Percentiles rank a stretch among this genome's conserved stretches.
Conservation (phyloP, 1,140 invertebrate genomes). For the Wasmannia auropunctata region DNA sequence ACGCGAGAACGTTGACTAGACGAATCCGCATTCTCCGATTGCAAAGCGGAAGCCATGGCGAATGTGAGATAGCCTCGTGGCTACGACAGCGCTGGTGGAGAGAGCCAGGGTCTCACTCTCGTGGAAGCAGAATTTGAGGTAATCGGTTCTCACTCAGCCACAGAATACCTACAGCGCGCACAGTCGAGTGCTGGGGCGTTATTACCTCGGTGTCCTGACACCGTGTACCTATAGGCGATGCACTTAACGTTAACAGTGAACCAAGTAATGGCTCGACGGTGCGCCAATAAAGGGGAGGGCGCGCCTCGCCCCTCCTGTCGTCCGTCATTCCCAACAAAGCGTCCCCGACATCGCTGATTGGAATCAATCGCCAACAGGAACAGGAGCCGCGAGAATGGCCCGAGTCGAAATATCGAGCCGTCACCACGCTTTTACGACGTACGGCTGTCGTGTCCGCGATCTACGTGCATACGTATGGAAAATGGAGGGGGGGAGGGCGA, state of each 20-base stretch:
- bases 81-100: conserved; percentile 19
- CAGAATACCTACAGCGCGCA: conserved; percentile 46
- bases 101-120: conserved; percentile 17
- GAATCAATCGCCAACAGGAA: conserved; percentile 64
- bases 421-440: conserved; percentile 60
- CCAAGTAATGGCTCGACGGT: conserved; percentile 60
- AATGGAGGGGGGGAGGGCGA: no score
- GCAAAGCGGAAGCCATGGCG: conserved; percentile 35
- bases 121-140: conserved; percentile 36
- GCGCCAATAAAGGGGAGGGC: conserved; percentile 14
- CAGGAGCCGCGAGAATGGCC: conserved; percentile 10
- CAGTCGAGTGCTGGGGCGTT: conserved; percentile 49
- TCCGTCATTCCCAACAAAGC: conserved; percentile 51
- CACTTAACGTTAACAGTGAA: conserved; percentile 67
- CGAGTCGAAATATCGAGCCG: conserved; percentile 62
- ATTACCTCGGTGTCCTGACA: conserved; percentile 65
- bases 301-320: not conserved
- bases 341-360: conserved; percentile 64
- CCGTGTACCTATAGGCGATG: conserved; percentile 59
- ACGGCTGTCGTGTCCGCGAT: conserved; percentile 26
- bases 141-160: conserved; percentile 63
- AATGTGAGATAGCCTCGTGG: conserved; percentile 31
- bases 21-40: conserved; percentile 46
- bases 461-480: conserved; percentile 54
- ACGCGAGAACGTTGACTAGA: conserved; percentile 27